These are phyloP conservation scores for Lasioglossum pauxillum DNA, from an alignment of 2,888 invertebrate genomes.

Conservation along the genomic window DNA sequence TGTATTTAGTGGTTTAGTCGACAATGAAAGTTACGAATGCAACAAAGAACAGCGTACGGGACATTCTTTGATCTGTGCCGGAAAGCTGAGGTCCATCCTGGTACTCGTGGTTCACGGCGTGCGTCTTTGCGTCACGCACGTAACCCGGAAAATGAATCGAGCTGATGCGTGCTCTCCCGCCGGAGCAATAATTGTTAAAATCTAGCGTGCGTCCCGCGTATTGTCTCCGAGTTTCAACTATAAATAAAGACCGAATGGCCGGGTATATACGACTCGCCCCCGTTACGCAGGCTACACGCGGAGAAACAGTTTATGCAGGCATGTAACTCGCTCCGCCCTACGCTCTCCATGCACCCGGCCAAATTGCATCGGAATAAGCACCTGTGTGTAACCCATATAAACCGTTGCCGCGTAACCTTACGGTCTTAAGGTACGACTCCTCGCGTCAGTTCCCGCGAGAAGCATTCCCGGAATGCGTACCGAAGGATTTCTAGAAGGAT, in stretches of 20 bases:
- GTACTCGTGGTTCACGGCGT: not conserved
- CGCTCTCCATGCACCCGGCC: constrained; percentile 39
- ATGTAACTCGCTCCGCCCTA: constrained; percentile 36
- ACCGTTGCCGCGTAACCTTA: constrained; percentile 21
- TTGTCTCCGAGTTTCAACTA: constrained; percentile 46
- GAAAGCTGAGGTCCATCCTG: no score
- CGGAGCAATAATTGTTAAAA: constrained; percentile 36
- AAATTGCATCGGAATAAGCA: constrained; percentile 51
- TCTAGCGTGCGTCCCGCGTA: constrained; percentile 31
- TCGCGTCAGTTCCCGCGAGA: constrained; percentile 23
- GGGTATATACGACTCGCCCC: constrained; percentile 15
- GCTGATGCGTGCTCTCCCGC: not conserved
- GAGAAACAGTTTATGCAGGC: constrained; percentile 10
- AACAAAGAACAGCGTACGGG: no score
- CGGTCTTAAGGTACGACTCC: constrained; percentile 39
- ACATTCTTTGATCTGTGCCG: no score
- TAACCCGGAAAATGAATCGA: not conserved
- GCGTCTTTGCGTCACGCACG: constrained; percentile 4
- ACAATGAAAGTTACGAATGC: no score
- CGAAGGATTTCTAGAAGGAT: constrained; percentile 33
- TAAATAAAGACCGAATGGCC: constrained; percentile 50
- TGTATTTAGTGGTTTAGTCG: no score
- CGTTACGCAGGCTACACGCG: constrained; percentile 57
- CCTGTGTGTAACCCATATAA: constrained; percentile 40
- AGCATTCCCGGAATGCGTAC: constrained; percentile 28